phyloP scores from a whole-genome alignment of 2,888 invertebrate genomes.

The Aquatica leii region DNA sequence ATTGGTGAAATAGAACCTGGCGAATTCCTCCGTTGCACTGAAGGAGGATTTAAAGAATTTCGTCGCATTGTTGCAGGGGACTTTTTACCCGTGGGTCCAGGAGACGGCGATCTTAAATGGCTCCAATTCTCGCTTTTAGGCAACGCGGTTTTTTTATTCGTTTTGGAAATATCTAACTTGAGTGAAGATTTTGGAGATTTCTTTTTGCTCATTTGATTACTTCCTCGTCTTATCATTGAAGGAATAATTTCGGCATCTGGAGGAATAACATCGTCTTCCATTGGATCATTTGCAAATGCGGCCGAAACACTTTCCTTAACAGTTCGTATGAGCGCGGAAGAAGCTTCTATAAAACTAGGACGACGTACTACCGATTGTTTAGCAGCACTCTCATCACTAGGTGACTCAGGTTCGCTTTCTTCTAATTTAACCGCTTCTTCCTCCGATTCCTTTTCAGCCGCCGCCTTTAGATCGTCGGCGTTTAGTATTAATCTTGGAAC shows the following conservation, averaged over 20 bases:
- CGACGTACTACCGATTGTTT: constrained; percentile 9
- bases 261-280: constrained; percentile 19
- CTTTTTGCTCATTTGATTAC: constrained; percentile 13
- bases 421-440: constrained; percentile 18
- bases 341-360: constrained; percentile 29
- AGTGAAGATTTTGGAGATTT: constrained; percentile 11
- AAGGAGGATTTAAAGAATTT: constrained; percentile 20
- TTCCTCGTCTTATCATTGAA: constrained; percentile 21
- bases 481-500: constrained; percentile 41
- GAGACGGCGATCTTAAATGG: constrained; percentile 29
- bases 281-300: constrained; percentile 16
- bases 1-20: constrained; percentile 8
- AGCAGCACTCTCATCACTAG: not conserved
- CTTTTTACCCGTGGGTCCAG: constrained; percentile 19
- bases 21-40: constrained; percentile 14
- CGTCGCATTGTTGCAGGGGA: constrained; percentile 42
- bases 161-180: constrained; percentile 17
- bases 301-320: constrained; percentile 27
- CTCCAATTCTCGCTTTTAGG: constrained; percentile 30
- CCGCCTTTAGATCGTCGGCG: constrained; percentile 52
- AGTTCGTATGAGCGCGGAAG: constrained; percentile 17
- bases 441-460: constrained; percentile 49
- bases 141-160: constrained; percentile 13
- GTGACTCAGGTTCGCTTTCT: not conserved
- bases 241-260: constrained; percentile 24